phyloP scores from a whole-genome alignment of 2,888 invertebrate species.

The Philaethria dido region DNA sequence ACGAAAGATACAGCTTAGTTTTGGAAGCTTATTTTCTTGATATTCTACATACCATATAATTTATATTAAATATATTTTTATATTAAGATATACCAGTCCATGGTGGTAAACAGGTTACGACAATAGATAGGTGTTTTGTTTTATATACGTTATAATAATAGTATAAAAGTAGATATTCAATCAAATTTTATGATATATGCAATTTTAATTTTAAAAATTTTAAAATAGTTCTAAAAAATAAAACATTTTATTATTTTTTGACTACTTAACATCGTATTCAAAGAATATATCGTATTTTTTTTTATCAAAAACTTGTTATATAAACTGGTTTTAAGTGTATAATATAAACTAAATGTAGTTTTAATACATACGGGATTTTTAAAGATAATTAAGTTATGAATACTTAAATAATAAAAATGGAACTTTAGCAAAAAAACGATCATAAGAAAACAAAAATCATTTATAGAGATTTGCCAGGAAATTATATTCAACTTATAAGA shows the following conservation, averaged over 20 bases:
- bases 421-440: too few relatives aligned
- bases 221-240: too few relatives aligned
- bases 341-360: background rate
- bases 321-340: background rate
- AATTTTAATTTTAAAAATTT: background rate
- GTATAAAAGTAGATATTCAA: background rate
- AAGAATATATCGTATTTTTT: background rate
- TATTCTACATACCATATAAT: background rate
- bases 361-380: background rate
- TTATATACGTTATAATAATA: background rate
- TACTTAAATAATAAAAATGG: too few relatives aligned
- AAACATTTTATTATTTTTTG: background rate
- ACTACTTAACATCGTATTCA: slow-evolving; percentile 5
- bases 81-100: too few relatives aligned
- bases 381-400: too few relatives aligned
- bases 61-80: too few relatives aligned
- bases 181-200: background rate
- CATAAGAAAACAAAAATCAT: background rate
- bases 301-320: slow-evolving; percentile 11
- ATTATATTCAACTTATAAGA: background rate
- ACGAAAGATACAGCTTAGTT: background rate
- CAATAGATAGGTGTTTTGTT: too few relatives aligned
- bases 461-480: background rate
- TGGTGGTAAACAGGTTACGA: too few relatives aligned
- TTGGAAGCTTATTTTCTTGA: slow-evolving; percentile 10